A percentile compares a stretch with the other conserved stretches of the same genome.
These are phyloP conservation scores for Macrocentrus cingulum DNA, from an alignment of 1,140 invertebrate genomes.

Conservation along the genomic window DNA sequence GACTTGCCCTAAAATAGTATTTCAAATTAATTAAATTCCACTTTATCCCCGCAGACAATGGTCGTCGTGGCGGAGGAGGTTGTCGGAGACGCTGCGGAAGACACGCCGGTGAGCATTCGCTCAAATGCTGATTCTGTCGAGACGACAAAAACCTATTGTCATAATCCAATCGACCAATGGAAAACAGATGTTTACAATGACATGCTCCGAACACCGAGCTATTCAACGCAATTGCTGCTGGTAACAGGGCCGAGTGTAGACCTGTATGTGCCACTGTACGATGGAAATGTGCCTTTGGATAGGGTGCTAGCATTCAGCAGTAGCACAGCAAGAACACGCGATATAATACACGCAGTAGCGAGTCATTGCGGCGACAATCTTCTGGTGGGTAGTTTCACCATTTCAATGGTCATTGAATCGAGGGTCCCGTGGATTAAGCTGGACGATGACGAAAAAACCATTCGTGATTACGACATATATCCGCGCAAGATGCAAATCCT, in stretches of 20 bases:
- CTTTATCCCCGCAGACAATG: slow-evolving; percentile 8
- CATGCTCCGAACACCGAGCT: no score
- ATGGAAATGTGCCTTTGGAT: no score
- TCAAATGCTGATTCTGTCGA: not conserved
- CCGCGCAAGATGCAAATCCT: not conserved
- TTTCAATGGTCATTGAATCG: not conserved
- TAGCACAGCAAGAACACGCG: not conserved
- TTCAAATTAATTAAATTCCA: slow-evolving; percentile 3
- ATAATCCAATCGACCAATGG: no score
- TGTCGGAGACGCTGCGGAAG: slow-evolving; percentile 4
- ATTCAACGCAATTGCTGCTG: no score
- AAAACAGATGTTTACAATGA: no score
- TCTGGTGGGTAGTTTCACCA: not conserved
- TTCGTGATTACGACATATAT: not conserved
- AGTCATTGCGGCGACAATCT: not conserved
- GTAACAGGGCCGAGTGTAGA: no score
- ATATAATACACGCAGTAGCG: not conserved
- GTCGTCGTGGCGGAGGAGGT: slow-evolving; percentile 8
- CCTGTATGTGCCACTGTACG: no score
- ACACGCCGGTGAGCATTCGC: not conserved
- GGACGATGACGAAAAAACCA: not conserved
- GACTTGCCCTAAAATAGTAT: not conserved
- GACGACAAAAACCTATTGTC: not conserved
- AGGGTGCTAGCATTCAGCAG: no score
- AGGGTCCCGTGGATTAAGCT: not conserved